These are phyloP conservation scores for Aphrophora alni DNA, from an alignment of 2,888 invertebrate species.

Conservation along the genomic window DNA sequence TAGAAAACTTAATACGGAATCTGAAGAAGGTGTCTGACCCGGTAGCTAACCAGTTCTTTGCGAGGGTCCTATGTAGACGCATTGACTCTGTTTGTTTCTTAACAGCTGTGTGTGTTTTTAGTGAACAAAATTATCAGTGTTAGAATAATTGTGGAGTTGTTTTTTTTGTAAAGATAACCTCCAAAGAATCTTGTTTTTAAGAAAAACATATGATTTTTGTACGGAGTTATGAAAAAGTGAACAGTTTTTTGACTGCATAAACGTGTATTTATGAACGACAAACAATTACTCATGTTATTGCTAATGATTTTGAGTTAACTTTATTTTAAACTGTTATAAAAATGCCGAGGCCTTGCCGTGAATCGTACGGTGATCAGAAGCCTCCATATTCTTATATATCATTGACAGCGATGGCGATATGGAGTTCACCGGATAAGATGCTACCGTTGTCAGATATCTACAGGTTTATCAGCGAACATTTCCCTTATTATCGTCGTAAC, in stretches of 20 bases:
- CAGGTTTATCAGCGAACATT: constrained; percentile 91
- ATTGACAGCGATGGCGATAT: constrained; percentile 98
- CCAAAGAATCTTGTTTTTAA: too few relatives aligned
- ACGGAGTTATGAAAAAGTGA: background rate
- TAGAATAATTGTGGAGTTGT: background rate
- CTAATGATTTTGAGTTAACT: background rate
- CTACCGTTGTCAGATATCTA: constrained; percentile 88
- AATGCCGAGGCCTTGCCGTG: constrained; percentile 96
- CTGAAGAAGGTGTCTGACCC: constrained; percentile 2
- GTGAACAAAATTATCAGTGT: constrained; percentile 2
- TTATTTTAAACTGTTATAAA: background rate
- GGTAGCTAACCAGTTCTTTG: constrained; percentile 31
- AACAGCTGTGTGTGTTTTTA: constrained; percentile 17
- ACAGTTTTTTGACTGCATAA: background rate
- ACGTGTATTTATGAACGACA: background rate
- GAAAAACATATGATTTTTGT: background rate
- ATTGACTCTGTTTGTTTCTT: constrained; percentile 18
- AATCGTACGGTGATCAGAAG: constrained; percentile 97
- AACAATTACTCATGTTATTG: background rate
- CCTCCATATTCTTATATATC: constrained; percentile 99
- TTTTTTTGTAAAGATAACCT: background rate
- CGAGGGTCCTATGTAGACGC: constrained; percentile 19
- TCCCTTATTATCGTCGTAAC: constrained; percentile 85
- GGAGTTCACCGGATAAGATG: constrained; percentile 97
- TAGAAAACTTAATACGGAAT: background rate